These are phyloP conservation scores for Pipistrellus kuhlii DNA, from an alignment of 2,797 vertebrate genomes.

Conservation along the genomic window DNA sequence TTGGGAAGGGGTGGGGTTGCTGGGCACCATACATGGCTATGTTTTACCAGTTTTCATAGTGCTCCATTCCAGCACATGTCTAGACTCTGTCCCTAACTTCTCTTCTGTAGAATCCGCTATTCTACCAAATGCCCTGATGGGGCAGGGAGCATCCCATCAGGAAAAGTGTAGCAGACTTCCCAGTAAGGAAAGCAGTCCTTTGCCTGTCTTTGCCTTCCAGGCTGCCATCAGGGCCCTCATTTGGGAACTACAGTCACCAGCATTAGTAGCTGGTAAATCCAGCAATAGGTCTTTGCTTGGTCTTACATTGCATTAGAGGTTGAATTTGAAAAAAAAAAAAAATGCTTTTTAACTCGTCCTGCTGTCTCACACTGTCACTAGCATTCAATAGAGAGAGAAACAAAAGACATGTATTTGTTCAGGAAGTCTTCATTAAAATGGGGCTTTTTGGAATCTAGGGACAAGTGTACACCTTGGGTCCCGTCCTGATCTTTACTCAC, in stretches of 20 bases:
- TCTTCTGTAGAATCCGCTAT: neutral
- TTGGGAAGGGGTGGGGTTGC: neutral
- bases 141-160: neutral
- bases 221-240: neutral
- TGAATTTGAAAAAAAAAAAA: constrained; percentile 45
- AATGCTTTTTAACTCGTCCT: constrained; percentile 25
- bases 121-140: neutral
- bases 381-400: neutral
- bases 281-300: neutral
- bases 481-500: neutral
- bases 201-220: neutral
- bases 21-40: neutral
- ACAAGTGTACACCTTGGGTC: neutral
- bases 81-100: neutral
- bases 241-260: neutral
- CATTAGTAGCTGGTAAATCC: neutral
- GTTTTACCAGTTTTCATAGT: neutral
- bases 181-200: neutral
- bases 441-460: neutral
- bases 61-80: neutral
- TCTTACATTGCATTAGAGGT: neutral
- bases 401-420: neutral
- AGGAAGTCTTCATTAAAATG: neutral
- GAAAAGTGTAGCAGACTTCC: neutral
- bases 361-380: neutral